Base-by-base conservation (phyloP, 1,140 invertebrate species). In the Drosophila baimaii region DNA sequence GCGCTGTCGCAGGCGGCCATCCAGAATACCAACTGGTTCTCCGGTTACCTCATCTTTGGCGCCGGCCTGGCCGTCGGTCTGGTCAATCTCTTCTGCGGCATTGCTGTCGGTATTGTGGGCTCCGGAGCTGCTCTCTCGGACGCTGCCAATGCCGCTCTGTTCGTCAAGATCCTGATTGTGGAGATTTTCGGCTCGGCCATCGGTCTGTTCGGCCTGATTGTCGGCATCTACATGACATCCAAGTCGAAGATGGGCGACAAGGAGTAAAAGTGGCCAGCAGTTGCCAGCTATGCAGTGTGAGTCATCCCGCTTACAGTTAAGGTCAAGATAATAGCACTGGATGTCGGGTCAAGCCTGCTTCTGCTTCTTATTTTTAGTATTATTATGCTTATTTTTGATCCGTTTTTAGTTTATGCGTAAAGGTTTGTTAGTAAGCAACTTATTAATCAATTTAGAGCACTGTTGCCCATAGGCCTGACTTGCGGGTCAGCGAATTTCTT, bases 121-220 rank as follows among this genome's bases (percentile, higher is more conserved):
- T 99, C 98, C 39, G 98, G 98, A 76, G 98, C 98, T 59, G 98
- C 98, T 21, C 93, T 99, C 3, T 95, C 98, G 61, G 98, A 99
- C 94, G 98, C 98, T 58, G 98, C 98, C 15, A 98, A 99, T 93
- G 95, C 97, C 13, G 95, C 96, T 3, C 94, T 99, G 6, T 99
- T 99, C 91, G 98, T 99, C 13, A 99, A 99, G 93, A 98, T 99
- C 92, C 94, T 99, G 9, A 99, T 99, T 92, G 96, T 99, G 46
- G 98, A 99, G 94, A 99, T 99, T 92, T 99, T 99, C 92, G 98
- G 97, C 21, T 98, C 97, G 91, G 98, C 98, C 80, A 99, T 99
- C 93, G 98, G 98, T 91, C 94, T 99, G 0, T 99, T 99, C 93
- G 98, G 98, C 65, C 94, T 99, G n/a, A 99, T 99, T 93, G 98